Conservation (phyloP, 2,797 vertebrate species). For the Sus cebifrons region DNA sequence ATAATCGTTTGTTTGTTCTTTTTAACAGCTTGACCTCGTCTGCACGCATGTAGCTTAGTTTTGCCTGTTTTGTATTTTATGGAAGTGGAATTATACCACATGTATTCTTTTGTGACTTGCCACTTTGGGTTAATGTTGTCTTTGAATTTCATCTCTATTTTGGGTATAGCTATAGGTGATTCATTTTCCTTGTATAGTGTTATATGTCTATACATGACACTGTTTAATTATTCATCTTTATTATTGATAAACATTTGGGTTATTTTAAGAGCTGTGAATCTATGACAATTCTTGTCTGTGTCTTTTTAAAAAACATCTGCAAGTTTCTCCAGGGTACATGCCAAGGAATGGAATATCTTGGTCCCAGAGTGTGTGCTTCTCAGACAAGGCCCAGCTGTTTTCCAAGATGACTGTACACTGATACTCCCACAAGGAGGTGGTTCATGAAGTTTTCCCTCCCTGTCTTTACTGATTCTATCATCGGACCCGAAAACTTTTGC, state of each 20-base stretch:
- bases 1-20: neutral
- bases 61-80: slow-evolving; percentile 28
- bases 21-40: neutral
- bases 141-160: slow-evolving; percentile 25
- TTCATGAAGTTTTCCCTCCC: neutral
- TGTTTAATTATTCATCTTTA: neutral
- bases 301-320: neutral
- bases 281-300: neutral
- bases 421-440: neutral
- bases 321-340: neutral
- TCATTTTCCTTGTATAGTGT: neutral
- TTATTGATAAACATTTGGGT: neutral
- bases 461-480: neutral
- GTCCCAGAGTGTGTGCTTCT: neutral
- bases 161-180: neutral
- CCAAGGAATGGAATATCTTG: neutral
- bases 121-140: slow-evolving; percentile 14
- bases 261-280: neutral
- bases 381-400: neutral
- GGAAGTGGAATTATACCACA: neutral
- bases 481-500: neutral
- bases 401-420: neutral
- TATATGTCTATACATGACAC: neutral
- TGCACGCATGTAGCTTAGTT: neutral
- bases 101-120: slow-evolving; percentile 16